phyloP scores from a whole-genome alignment of 2,888 invertebrate species.

The Ametastegia equiseti region DNA sequence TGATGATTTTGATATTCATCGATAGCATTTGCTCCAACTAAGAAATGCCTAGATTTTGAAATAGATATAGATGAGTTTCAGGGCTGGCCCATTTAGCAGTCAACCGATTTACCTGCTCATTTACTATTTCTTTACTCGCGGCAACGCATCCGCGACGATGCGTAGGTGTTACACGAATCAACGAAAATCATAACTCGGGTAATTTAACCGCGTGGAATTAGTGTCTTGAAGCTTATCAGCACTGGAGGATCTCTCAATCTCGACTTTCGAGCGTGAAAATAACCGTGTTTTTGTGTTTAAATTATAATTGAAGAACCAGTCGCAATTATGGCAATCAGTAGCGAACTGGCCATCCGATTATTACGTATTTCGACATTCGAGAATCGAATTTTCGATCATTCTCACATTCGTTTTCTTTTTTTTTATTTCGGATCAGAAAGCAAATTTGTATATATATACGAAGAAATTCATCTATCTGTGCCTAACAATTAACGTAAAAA shows the following conservation, averaged over 20 bases:
- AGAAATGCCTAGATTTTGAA: too few species aligned
- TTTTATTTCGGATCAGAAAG: not conserved
- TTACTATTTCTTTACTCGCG: too few species aligned
- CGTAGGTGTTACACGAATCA: not conserved
- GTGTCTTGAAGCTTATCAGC: not conserved
- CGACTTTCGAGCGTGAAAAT: not conserved
- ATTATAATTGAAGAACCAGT: not conserved
- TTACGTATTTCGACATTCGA: not conserved
- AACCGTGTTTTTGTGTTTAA: conserved; percentile 9
- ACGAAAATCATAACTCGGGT: not conserved
- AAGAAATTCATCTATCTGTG: too few species aligned
- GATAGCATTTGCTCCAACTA: too few species aligned
- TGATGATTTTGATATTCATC: too few species aligned
- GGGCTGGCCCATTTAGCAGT: too few species aligned
- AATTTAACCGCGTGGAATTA: conserved; percentile 26
- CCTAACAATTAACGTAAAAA: too few species aligned
- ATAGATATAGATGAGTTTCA: too few species aligned
- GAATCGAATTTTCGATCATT: not conserved
- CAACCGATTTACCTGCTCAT: too few species aligned
- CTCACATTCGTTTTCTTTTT: not conserved
- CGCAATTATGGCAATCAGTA: too few species aligned
- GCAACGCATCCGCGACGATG: too few species aligned
- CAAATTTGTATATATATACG: not conserved
- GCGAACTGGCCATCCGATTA: too few species aligned
- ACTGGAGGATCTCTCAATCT: not conserved